These are phyloP conservation scores for Ellobium chinense DNA, from an alignment of 2,888 invertebrate species.

Conservation along the genomic window DNA sequence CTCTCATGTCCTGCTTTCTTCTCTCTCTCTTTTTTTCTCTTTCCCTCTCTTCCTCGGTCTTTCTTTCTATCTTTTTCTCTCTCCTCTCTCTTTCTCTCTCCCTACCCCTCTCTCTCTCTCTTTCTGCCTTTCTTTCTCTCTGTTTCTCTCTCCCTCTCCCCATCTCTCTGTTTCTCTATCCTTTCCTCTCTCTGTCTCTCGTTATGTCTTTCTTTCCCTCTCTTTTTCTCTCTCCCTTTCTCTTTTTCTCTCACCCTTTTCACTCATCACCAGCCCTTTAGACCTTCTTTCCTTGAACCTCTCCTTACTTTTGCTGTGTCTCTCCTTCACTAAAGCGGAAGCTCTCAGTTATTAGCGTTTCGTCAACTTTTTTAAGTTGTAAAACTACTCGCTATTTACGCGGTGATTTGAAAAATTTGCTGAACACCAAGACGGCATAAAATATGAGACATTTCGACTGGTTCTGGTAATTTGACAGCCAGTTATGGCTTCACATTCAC, in stretches of 20 bases:
- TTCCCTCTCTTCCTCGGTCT: neutral
- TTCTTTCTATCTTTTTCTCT: neutral
- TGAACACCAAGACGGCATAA: too few relatives aligned
- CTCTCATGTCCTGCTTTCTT: neutral
- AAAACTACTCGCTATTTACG: too few relatives aligned
- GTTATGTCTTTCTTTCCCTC: neutral
- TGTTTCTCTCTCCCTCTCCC: neutral
- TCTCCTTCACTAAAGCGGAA: too few relatives aligned
- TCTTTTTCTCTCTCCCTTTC: neutral
- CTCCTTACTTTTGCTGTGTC: too few relatives aligned
- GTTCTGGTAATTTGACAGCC: too few relatives aligned
- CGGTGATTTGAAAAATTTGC: too few relatives aligned
- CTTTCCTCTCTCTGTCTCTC: neutral
- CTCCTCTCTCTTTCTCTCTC: too few relatives aligned
- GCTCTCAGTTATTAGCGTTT: too few relatives aligned
- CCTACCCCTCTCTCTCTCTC: neutral
- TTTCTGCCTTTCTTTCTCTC: neutral
- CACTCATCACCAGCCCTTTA: neutral
- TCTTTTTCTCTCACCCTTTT: neutral
- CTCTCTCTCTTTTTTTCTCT: neutral
- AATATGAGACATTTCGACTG: too few relatives aligned
- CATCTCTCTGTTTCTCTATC: neutral
- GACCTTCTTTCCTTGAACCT: neutral
- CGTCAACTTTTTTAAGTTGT: too few relatives aligned
- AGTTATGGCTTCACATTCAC: too few relatives aligned